A percentile compares a stretch with the other conserved stretches of the same genome.
These are phyloP conservation scores for Harpalus rufipes DNA, from an alignment of 2,888 invertebrate species.

Conservation along the genomic window DNA sequence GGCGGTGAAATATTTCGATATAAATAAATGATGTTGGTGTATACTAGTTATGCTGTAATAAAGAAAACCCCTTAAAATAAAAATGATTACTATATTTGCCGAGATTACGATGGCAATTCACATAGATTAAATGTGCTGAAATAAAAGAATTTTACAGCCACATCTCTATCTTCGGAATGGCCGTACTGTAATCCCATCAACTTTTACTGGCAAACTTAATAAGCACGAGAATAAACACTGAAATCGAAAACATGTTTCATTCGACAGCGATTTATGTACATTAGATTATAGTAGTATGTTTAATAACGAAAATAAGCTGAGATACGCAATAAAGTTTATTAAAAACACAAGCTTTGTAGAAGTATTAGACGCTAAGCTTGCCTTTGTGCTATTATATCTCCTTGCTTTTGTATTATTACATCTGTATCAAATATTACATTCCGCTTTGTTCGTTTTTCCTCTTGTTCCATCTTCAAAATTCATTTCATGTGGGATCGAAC, in stretches of 20 bases:
- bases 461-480: background rate
- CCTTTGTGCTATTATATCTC: conserved; percentile 41
- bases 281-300: conserved; percentile 1
- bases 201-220: conserved; percentile 29
- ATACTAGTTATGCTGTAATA: conserved; percentile 36
- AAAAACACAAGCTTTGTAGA: conserved; percentile 36
- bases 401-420: conserved; percentile 25
- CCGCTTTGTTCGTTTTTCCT: conserved; percentile 12
- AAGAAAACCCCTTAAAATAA: conserved; percentile 51
- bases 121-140: conserved; percentile 55
- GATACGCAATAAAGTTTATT: conserved; percentile 27
- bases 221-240: background rate
- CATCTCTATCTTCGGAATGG: conserved; percentile 38
- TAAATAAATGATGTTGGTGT: background rate
- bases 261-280: background rate
- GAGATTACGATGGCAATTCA: conserved; percentile 64
- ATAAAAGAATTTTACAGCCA: conserved; percentile 57
- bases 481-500: background rate
- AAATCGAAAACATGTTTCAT: conserved; percentile 16
- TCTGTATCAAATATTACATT: conserved; percentile 30
- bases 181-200: conserved; percentile 21
- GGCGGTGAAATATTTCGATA: no score
- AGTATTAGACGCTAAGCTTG: conserved; percentile 31
- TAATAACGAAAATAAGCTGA: conserved; percentile 15
- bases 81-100: conserved; percentile 64